A percentile compares a stretch with the other conserved stretches of the same genome.
phyloP scores from a whole-genome alignment of 1,140 invertebrate species.

The Drosophila nigromelanica region DNA sequence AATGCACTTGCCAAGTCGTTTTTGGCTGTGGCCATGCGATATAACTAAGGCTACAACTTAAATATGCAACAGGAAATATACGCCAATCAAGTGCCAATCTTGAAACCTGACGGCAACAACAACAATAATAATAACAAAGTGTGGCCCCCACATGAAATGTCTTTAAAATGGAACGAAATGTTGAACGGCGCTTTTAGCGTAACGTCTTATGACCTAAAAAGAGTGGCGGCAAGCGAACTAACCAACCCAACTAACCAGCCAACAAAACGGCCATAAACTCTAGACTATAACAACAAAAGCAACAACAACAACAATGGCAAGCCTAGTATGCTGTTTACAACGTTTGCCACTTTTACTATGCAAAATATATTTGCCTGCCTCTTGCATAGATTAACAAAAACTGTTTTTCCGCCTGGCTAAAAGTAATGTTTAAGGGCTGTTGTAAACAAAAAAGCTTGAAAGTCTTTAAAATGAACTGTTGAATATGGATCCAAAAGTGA shows the following conservation, averaged over 20 bases:
- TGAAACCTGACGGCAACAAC: conserved; percentile 60
- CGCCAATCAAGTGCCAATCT: conserved; percentile 82
- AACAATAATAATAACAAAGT: conserved; percentile 28
- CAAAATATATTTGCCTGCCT: conserved; percentile 64
- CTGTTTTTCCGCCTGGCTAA: conserved; percentile 45
- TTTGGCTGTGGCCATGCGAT: conserved; percentile 40
- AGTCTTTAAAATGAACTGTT: not conserved
- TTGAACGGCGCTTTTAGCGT: conserved; percentile 59
- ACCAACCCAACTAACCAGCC: conserved; percentile 48
- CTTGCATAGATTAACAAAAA: conserved; percentile 72
- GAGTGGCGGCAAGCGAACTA: conserved; percentile 32
- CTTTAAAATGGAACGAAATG: conserved; percentile 81
- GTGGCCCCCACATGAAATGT: conserved; percentile 58
- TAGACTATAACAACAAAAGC: conserved; percentile 26
- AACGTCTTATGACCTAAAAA: conserved; percentile 79
- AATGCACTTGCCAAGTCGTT: conserved; percentile 64
- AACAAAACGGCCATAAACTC: conserved; percentile 43
- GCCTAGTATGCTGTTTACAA: conserved; percentile 28
- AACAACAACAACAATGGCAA: conserved; percentile 10
- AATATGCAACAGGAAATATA: conserved; percentile 83
- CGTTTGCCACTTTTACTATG: conserved; percentile 62
- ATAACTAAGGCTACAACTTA: conserved; percentile 64
- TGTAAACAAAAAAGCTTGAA: not conserved
- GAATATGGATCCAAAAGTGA: too few relatives aligned
- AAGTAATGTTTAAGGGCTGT: conserved; percentile 3